Evolutionary conservation across 2,797 vertebrate genomes (phyloP).

Genomic region (Chanos chanos): DNA sequence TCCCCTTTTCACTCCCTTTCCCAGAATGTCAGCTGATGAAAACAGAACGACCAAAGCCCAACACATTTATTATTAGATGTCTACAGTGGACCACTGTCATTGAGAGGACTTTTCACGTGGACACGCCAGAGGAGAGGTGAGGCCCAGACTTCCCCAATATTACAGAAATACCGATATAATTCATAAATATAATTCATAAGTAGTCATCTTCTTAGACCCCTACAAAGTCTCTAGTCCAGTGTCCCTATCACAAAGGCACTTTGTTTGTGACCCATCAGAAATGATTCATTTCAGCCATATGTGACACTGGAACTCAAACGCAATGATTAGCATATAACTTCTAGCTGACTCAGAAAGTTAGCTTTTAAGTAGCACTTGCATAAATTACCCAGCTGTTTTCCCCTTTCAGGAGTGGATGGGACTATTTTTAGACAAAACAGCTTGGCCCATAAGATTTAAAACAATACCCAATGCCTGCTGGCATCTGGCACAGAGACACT

Average conservation of each 20-base stretch:
- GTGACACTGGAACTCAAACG: neutral
- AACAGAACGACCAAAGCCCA: constrained; percentile 95
- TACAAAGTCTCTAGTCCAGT: neutral
- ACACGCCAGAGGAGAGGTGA: constrained; percentile 93
- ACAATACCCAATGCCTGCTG: too few species aligned
- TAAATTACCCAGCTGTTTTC: constrained; percentile 79
- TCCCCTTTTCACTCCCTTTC: constrained; percentile 48
- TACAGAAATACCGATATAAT: neutral
- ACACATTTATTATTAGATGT: constrained; percentile 98
- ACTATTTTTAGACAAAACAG: constrained; percentile 73
- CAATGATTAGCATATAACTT: constrained; percentile 31
- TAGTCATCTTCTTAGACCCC: too few species aligned
- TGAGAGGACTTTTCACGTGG: constrained; percentile 95
- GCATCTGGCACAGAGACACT: neutral
- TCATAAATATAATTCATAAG: too few species aligned
- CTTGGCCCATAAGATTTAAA: constrained; percentile 73
- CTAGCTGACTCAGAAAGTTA: constrained; percentile 61
- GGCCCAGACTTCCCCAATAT: constrained; percentile 20
- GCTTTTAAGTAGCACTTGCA: constrained; percentile 71
- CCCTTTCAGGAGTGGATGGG: constrained; percentile 68
- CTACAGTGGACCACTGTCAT: constrained; percentile 98
- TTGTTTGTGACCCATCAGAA: too few species aligned
- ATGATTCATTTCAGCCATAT: too few species aligned
- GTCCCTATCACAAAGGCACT: neutral
- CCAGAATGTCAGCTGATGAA: constrained; percentile 98